Evolutionary conservation across 2,888 invertebrate genomes (phyloP), one percentile per base, ranked within the genome.

Genomic region (Octodonta nipae): DNA sequence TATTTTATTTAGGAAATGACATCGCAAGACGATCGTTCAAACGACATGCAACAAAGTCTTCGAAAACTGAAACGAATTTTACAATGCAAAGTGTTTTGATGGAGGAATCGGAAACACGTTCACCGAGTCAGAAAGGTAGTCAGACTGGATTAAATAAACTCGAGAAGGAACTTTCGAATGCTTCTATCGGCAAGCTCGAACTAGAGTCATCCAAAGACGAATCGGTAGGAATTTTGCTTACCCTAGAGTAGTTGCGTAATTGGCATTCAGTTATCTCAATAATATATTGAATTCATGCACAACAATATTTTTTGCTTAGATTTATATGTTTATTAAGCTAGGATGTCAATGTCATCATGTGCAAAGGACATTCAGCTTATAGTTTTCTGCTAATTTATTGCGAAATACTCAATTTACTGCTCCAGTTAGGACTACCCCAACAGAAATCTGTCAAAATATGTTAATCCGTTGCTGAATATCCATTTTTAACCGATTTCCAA

Each of bases 11-110:
- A 48, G 48, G 48, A 16, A 84, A 73, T 56, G 85, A 86, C 55
- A 85, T 86, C 38, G 82, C 79, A 1, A 68, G 83, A 28, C 72
- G 75, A 54, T 84, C 84, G 2, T 81, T 84, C 54, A 79, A 75
- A 49, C 66, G 66, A 25, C 38, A 44, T 3, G 42, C 51, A 6
- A 48, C 47, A 4, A 61, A 58, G 44, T 38, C 51, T 11, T 53
- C 54, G 11, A 63, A 62, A 49, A 70, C 70, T 30, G 61, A 63
- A 44, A 47, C 54, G 3, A 61, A 57, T 38, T 54, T 58, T 5
- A 54, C 49, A 15, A 47, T 56, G 24, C 60, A 59, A 42, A 58
- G 52, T 28, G 52, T 54, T 3, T 41, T 63, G 14, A 45, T 52
- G 10, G 64, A 64, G 44, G 63, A 63, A 42, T 47, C 44, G 10